Base-by-base conservation (phyloP, 2,888 invertebrate species). In the Antitype chi region DNA sequence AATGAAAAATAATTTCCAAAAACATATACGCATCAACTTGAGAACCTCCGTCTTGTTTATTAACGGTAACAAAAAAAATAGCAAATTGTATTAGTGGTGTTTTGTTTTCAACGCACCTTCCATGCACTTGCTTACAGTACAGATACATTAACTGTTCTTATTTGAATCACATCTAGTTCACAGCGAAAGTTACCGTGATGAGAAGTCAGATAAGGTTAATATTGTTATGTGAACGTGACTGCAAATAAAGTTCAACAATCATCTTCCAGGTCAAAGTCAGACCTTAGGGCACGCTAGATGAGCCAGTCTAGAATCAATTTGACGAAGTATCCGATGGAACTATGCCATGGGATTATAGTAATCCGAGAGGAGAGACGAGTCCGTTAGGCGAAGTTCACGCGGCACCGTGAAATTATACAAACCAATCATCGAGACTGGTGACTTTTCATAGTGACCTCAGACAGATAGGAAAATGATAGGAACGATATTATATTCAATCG, bases 341-440 rank as follows among this genome's bases (percentile, higher is more conserved):
- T 95, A 91, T 95, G 96, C 94, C 93, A 96, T 87, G 94, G 93
- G 96, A 96, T 95, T 95, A 94, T 92, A 93, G 94, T 94, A 93
- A 94, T 93, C 91, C 92, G 90, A 93, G 93, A 92, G 92, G 91
- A 86, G 85, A 85, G 84, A 90, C 95, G 85, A 85, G 84, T 90
- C 95, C 95, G 95, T 95, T 95, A 95, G 88, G 86, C 91, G 91
- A 89, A 87, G 94, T 94, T 94, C 94, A 92, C 93, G 93, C 93
- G 90, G 92, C 85, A 90, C 91, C 91, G 92, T 94, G 94, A 94
- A 95, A 94, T 95, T 93, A 93, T 92, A 93, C 93, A 92, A 94
- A 92, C 93, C 94, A 93, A 95, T 95, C 94, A 94, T 91, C 85
- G 91, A 89, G 88, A 90, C 90, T 90, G 90, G 93, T 88, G 93